Percentiles rank a stretch among this genome's conserved stretches.
These are phyloP conservation scores for Trypoxylon attenuatum DNA, from an alignment of 2,888 invertebrate species.

Conservation along the genomic window DNA sequence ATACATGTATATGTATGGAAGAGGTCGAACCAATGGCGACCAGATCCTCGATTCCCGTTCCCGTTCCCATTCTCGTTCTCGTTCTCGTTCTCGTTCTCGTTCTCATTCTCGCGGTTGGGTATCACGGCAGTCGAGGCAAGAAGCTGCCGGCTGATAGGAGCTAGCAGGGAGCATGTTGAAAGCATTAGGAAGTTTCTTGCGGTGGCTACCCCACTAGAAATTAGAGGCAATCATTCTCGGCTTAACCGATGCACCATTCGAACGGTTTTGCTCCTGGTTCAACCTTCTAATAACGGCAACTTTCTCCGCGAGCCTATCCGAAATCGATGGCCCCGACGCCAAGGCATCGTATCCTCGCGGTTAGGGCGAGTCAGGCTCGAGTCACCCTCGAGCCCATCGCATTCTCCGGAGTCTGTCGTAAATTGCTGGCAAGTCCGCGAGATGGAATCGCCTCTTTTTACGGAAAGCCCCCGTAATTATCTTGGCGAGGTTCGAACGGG, in stretches of 20 bases:
- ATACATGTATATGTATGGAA: no score
- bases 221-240: constrained; percentile 71
- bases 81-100: background rate
- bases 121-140: constrained; percentile 25
- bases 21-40: no score
- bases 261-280: constrained; percentile 52
- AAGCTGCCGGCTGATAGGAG: constrained; percentile 43
- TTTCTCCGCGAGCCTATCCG: constrained; percentile 10
- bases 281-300: constrained; percentile 42
- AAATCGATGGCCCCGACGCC: constrained; percentile 18
- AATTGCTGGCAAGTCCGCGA: background rate
- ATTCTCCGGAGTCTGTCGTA: no score
- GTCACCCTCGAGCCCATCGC: no score
- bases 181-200: constrained; percentile 72
- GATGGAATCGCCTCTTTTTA: background rate
- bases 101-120: background rate
- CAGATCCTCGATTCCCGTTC: background rate
- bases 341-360: background rate
- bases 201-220: constrained; percentile 57
- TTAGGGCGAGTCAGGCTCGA: background rate
- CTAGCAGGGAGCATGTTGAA: constrained; percentile 64
- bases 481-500: background rate
- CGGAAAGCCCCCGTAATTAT: background rate
- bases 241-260: constrained; percentile 66
- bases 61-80: background rate